Evolutionary conservation across 2,888 invertebrate species (phyloP).

Genomic region (Bugula neritina): DNA sequence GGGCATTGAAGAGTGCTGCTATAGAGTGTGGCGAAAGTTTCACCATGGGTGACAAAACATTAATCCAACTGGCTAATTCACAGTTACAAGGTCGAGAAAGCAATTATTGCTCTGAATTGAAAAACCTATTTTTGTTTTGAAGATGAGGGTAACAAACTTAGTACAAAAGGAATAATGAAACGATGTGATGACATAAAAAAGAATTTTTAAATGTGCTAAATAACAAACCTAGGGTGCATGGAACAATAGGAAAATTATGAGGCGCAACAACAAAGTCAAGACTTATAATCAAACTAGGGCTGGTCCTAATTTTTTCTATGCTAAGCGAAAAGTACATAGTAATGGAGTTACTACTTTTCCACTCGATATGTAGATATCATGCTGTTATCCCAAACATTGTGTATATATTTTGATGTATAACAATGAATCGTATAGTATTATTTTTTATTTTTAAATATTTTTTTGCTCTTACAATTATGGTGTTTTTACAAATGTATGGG

Average conservation of each 20-base stretch:
- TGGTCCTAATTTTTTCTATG: background rate
- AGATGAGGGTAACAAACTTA: background rate
- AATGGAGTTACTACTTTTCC: background rate
- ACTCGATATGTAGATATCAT: background rate
- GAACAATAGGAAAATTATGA: background rate
- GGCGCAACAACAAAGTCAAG: background rate
- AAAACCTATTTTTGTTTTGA: background rate
- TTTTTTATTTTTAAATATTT: background rate
- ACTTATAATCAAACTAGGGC: background rate
- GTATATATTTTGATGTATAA: background rate
- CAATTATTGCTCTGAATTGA: background rate
- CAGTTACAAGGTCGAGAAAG: background rate
- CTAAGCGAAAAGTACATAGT: background rate
- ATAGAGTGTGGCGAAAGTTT: too few relatives aligned
- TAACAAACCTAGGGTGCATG: background rate
- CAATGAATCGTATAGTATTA: too few relatives aligned
- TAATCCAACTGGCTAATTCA: background rate
- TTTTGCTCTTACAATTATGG: background rate
- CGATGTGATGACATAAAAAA: background rate
- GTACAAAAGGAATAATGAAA: conserved; percentile 1
- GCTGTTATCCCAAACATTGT: background rate
- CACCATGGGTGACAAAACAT: too few relatives aligned
- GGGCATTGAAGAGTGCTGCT: too few relatives aligned
- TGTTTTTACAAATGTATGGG: background rate
- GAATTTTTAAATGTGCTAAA: background rate